Evolutionary conservation across 1,140 invertebrate genomes (phyloP), one percentile per base, ranked within the genome.

Genomic region (Venustaconcha ellipsiformis): DNA sequence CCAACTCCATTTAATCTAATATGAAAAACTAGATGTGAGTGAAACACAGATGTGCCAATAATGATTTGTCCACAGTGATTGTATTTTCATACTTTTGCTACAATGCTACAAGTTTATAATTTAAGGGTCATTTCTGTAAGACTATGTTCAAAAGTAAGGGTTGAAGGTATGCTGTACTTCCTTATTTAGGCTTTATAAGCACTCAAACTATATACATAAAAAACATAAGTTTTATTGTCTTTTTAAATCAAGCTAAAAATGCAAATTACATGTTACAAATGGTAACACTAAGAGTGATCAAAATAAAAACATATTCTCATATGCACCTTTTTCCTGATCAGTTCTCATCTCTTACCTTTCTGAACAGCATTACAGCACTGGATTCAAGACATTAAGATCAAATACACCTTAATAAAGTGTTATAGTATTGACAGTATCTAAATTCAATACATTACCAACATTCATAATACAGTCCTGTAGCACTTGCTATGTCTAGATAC

Each of bases 391-490:
- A 62, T 37, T 56, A 76, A 0, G 18, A 17, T 37, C 37, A 57
- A 57, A 11, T 63, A 78, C 74, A 55, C 66, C 67, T 74, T 70
- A 72, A 30, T 60, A 96, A 13, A 96, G 88, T 81, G 95, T 92
- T 56, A 96, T 93, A 3, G 94, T 94, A 84, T 94, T 95, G 3
- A 94, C 95, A 74, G 91, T 85, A 79, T 94, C 93, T 23, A 95
- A 94, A 89, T 95, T 93, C 23, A 96, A 90, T 68, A 96, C 92
- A 86, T 95, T 95, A 5, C 95, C 95, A 79, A 94, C 91, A 65
- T 95, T 94, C 89, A 96, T 95, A 62, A 86, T 94, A 72, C 20
- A 79, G 56, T 18, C 67, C 56, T 62, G 65, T 48, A 60, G 64
- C 37, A 48, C 6, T 48, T 48, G 37, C 37, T 48, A 6, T 48